Evolutionary conservation across 1,140 invertebrate species (phyloP).

Genomic region (Antheraea mylitta): DNA sequence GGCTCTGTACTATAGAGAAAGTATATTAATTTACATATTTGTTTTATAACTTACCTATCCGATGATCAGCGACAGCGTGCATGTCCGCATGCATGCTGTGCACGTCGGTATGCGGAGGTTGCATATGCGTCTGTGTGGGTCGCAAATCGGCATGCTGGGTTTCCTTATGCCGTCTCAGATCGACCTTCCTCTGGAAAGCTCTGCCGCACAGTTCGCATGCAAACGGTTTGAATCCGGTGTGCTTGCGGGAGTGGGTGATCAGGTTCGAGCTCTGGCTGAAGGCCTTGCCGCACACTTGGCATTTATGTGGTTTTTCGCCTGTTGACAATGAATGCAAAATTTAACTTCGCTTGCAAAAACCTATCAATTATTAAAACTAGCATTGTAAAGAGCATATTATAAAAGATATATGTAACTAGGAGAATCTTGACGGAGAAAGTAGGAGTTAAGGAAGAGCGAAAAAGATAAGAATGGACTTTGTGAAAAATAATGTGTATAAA

Average conservation of each 20-base stretch:
- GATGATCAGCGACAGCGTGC: constrained; percentile 50
- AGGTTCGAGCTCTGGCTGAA: constrained; percentile 99
- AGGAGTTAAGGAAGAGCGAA: too few relatives aligned
- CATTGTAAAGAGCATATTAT: too few relatives aligned
- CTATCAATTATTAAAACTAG: too few relatives aligned
- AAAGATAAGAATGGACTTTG: too few relatives aligned
- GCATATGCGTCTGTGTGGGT: constrained; percentile 61
- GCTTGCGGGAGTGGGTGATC: constrained; percentile 98
- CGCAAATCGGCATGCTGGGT: constrained; percentile 94
- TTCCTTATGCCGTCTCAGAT: constrained; percentile 95
- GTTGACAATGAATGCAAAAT: constrained; percentile 68
- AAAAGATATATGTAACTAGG: too few relatives aligned
- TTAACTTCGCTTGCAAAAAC: too few relatives aligned
- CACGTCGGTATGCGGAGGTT: constrained; percentile 55
- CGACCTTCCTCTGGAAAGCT: constrained; percentile 96
- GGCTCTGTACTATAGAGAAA: too few relatives aligned
- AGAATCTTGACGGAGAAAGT: too few relatives aligned
- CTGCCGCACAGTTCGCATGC: constrained; percentile 95
- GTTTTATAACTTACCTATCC: constrained; percentile 49
- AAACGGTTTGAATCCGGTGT: constrained; percentile 98
- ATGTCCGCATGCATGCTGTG: constrained; percentile 62
- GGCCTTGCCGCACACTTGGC: constrained; percentile 97
- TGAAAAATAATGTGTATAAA: too few relatives aligned
- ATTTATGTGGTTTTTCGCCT: constrained; percentile 99
- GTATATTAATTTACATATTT: too few relatives aligned